These are phyloP conservation scores for Pollenia griseotomentosa DNA, from an alignment of 2,888 invertebrate genomes.

Conservation along the genomic window DNA sequence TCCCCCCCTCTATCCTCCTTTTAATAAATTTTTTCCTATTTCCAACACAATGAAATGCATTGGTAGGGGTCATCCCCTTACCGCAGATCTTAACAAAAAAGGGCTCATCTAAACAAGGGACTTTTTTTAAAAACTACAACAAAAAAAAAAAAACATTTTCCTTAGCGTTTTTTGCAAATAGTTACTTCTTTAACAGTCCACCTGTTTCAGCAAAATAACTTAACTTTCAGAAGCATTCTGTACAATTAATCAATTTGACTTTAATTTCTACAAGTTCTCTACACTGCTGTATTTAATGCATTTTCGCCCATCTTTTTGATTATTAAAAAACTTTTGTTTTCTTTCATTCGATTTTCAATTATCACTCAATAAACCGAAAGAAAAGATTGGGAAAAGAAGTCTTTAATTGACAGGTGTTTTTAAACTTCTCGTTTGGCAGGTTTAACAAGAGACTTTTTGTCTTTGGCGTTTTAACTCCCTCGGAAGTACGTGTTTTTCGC, in stretches of 20 bases:
- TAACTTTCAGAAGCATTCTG: not conserved
- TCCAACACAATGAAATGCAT: no score
- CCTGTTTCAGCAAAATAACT: not conserved
- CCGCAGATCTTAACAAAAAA: no score
- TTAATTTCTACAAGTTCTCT: not conserved
- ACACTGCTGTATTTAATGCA: not conserved
- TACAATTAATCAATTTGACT: constrained; percentile 39
- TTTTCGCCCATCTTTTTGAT: not conserved
- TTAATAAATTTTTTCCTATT: no score
- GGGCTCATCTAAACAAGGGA: no score
- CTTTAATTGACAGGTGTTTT: not conserved
- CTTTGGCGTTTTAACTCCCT: constrained; percentile 11
- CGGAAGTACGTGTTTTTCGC: constrained; percentile 6
- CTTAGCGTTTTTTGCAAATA: no score
- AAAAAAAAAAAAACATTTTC: no score
- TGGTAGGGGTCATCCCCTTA: no score
- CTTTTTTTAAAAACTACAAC: no score
- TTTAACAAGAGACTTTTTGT: not conserved
- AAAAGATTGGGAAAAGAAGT: not conserved
- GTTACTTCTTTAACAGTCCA: not conserved
- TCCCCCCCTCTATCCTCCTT: no score
- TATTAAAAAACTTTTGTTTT: not conserved
- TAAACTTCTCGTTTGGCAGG: no score
- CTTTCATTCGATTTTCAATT: not conserved
- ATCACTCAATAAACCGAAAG: not conserved